Base-by-base conservation (phyloP, 2,113 vertebrate species). In the Greenwoodochromis staneri region DNA sequence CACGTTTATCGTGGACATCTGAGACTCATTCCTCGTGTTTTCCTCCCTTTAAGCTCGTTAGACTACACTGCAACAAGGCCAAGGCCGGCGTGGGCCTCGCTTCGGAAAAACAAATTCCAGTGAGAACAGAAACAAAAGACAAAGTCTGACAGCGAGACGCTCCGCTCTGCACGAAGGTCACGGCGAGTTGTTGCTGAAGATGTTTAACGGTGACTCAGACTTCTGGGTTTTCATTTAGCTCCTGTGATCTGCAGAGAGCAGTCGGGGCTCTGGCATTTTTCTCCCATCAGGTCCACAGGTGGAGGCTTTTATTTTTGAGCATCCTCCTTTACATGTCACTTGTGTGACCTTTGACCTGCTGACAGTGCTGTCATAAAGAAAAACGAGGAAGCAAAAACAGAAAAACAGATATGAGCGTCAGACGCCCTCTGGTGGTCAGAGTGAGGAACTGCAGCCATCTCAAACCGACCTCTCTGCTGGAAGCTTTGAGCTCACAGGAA, bases 401-500 rank as follows among this genome's bases (percentile, higher is more conserved):
- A 34, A 21, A 40, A 40, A 45, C 40, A 17, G 0, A 16, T 24
- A 40, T 76, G 9, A 29, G 9, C 9, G 0, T 7, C 24, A 7
- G 24, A 5, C 16, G 4, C 71, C 24, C 9, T 2, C 40, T 17
- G 40, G 40, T 17, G 69, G 69, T 76, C 24, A 76, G 40, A 1
- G 14, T 29, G 69, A 47, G 3, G 24, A 47, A 29, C 24, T 5
- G 14, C 40, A 73, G 40, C 40, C 1, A 3, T 1, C 11, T 59
- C 55, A 29, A 59, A 1, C 13, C 0, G 13, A 59, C 55, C 7
- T 5, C 24, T 69, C 61, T 38, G 19, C 61, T 69, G 61, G 34
- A n/a, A 21, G 63, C 36, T 40, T 40, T 6, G 19, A 1, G 63
- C 63, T 69, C 19, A 40, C 19, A 69, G 34, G 0, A 0, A 45